A percentile compares a stretch with the other conserved stretches of the same genome.
phyloP scores from a whole-genome alignment of 2,797 vertebrate genomes.

The Hafferia zeledoni region DNA sequence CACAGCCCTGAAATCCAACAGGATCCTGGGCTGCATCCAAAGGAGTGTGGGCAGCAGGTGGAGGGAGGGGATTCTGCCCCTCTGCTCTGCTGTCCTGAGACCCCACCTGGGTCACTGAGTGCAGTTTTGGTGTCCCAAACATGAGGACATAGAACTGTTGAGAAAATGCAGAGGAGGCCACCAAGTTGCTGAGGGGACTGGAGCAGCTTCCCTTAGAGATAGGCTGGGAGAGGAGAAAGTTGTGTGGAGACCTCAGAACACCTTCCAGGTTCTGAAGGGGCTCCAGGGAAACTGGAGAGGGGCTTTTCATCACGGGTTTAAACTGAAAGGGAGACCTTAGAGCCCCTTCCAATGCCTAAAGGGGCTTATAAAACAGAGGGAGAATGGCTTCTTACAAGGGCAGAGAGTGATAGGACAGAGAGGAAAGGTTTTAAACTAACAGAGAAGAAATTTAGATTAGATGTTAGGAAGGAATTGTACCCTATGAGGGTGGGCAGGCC shows the following conservation, averaged over 20 bases:
- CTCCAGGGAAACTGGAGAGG: fast-evolving
- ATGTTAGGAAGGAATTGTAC: fast-evolving
- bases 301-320: not conserved
- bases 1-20: fast-evolving
- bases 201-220: fast-evolving
- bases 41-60: fast-evolving
- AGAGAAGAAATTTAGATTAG: fast-evolving
- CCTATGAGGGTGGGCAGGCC: not conserved
- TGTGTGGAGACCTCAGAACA: not conserved
- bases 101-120: too few relatives aligned
- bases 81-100: not conserved
- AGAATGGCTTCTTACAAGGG: too few relatives aligned
- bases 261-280: not conserved
- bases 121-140: too few relatives aligned
- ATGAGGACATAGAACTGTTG: not conserved
- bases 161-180: not conserved
- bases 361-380: too few relatives aligned
- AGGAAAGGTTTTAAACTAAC: not conserved
- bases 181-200: not conserved
- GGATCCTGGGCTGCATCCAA: not conserved
- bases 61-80: not conserved
- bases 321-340: fast-evolving
- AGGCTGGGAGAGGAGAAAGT: not conserved
- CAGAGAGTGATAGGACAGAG: too few relatives aligned
- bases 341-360: too few relatives aligned